Conservation (phyloP, 2,113 vertebrate genomes). For the Stigmatopora nigra region DNA sequence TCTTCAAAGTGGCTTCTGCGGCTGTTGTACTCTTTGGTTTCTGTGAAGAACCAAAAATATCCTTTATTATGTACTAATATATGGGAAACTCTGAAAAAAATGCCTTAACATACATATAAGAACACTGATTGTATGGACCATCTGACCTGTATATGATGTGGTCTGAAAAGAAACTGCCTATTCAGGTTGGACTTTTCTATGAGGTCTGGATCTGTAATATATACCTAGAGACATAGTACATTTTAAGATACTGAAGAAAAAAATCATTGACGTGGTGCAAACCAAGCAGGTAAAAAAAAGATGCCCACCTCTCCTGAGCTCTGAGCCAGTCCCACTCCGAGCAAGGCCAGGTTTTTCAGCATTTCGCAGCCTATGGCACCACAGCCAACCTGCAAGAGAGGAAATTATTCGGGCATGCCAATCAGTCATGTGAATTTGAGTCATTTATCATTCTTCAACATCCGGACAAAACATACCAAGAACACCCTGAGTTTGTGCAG, state of each 20-base stretch:
- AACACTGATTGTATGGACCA: neutral
- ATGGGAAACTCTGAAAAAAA: neutral
- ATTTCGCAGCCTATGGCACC: conserved; percentile 99
- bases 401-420: neutral
- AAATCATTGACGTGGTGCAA: neutral
- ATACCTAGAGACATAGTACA: conserved; percentile 71
- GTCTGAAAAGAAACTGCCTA: conserved; percentile 95
- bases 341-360: conserved; percentile 95
- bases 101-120: neutral
- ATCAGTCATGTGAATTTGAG: neutral
- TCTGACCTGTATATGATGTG: conserved; percentile 90
- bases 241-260: neutral
- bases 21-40: conserved; percentile 95
- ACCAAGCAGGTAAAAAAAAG: neutral
- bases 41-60: conserved; percentile 49
- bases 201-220: conserved; percentile 94
- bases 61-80: neutral
- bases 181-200: conserved; percentile 99
- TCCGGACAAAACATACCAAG: conserved; percentile 76
- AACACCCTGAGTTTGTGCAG: conserved; percentile 86
- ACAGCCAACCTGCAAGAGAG: conserved; percentile 80
- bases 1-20: conserved; percentile 80
- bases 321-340: conserved; percentile 81
- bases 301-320: conserved; percentile 65
- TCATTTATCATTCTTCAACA: neutral